A percentile compares a stretch with the other conserved stretches of the same genome.
Evolutionary conservation across 2,888 invertebrate genomes (phyloP).

Genomic region (Thereva nobilitata): DNA sequence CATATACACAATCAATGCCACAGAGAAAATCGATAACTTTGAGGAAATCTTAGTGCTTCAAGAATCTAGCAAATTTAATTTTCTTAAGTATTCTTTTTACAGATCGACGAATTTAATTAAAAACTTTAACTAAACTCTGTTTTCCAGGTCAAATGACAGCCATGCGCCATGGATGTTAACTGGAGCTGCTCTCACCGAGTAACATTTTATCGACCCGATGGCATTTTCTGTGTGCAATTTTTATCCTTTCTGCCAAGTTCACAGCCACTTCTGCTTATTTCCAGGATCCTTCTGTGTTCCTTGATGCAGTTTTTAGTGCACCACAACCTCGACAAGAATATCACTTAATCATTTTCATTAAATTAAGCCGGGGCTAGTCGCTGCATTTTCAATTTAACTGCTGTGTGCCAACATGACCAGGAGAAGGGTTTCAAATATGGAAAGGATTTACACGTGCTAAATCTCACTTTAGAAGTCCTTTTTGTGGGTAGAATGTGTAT

Average conservation of each 20-base stretch:
- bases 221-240: conserved; percentile 20
- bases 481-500: too few species aligned
- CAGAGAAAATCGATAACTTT: conserved; percentile 1
- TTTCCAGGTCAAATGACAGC: conserved; percentile 41
- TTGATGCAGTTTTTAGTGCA: too few species aligned
- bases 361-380: too few species aligned
- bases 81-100: conserved; percentile 42
- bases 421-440: too few species aligned
- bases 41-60: background rate
- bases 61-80: conserved; percentile 36
- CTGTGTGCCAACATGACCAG: too few species aligned
- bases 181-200: conserved; percentile 1
- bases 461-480: too few species aligned
- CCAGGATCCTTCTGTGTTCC: too few species aligned
- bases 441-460: too few species aligned
- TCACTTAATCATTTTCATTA: too few species aligned
- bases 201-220: conserved; percentile 37
- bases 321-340: too few species aligned
- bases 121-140: conserved; percentile 42
- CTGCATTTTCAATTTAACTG: too few species aligned
- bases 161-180: conserved; percentile 31
- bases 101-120: conserved; percentile 43
- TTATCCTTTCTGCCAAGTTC: background rate
- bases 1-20: background rate
- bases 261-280: too few species aligned